phyloP scores from a whole-genome alignment of 2,888 invertebrate species.

The Dugesia japonica region DNA sequence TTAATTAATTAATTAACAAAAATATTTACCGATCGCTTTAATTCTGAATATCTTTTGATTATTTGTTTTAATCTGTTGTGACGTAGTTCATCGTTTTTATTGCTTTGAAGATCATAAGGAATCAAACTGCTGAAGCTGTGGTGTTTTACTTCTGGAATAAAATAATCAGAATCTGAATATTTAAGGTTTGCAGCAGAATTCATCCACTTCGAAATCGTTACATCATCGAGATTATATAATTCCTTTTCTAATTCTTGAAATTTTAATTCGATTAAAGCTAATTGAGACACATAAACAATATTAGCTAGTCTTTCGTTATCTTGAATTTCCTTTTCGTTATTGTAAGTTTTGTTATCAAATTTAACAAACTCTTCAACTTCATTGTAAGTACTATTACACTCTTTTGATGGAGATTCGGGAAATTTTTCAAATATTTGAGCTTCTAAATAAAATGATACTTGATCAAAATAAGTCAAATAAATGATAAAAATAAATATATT shows the following conservation, averaged over 20 bases:
- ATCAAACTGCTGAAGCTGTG: background rate
- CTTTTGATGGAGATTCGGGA: background rate
- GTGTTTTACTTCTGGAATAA: background rate
- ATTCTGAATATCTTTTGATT: slow-evolving; percentile 1
- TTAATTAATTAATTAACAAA: too few relatives aligned
- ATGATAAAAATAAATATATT: too few relatives aligned
- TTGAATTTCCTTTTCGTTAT: background rate
- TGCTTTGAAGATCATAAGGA: background rate
- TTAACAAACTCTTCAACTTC: background rate
- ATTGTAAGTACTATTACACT: background rate
- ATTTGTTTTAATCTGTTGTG: background rate
- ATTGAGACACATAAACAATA: background rate
- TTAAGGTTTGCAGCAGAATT: background rate
- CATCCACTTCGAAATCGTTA: background rate
- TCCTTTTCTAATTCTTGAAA: background rate
- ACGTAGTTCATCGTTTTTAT: background rate
- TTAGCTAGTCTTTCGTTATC: background rate
- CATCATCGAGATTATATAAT: background rate
- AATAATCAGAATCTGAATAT: background rate
- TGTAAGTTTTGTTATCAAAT: background rate
- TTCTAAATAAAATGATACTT: too few relatives aligned
- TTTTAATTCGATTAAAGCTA: background rate
- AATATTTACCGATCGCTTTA: background rate
- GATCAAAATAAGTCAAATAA: too few relatives aligned
- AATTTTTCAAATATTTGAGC: background rate